Conservation (phyloP, 2,888 invertebrate genomes). For the Cheilosia soror region DNA sequence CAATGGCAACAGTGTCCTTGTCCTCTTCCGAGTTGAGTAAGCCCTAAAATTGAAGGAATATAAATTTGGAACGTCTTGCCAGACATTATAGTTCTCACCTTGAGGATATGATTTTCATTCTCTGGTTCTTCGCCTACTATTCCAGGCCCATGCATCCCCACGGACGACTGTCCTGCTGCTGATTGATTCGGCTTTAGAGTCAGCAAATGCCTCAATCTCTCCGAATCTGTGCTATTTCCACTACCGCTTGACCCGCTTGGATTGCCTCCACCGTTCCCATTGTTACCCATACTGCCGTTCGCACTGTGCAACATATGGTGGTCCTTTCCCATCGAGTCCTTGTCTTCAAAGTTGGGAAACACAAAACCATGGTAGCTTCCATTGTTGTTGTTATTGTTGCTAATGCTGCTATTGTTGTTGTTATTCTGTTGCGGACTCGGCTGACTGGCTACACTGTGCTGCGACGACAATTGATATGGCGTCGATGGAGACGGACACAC, state of each 20-base stretch:
- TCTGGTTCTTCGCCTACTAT: conserved; percentile 80
- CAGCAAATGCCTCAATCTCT: conserved; percentile 84
- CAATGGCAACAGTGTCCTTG: conserved; percentile 78
- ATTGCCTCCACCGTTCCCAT: conserved; percentile 66
- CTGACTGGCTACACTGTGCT: conserved; percentile 82
- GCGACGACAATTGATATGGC: conserved; percentile 83
- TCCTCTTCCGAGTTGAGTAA: conserved; percentile 82
- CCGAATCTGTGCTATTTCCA: conserved; percentile 84
- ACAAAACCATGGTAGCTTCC: conserved; percentile 76
- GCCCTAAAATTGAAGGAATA: conserved; percentile 75
- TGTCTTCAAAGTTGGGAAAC: conserved; percentile 77
- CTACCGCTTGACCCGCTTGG: conserved; percentile 49
- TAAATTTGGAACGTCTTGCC: background rate
- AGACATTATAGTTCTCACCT: conserved; percentile 75
- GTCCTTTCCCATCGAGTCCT: conserved; percentile 76
- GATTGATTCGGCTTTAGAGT: conserved; percentile 82
- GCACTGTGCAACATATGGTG: conserved; percentile 74
- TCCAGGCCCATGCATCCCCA: conserved; percentile 73
- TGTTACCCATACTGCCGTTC: conserved; percentile 84
- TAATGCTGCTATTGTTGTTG: conserved; percentile 77
- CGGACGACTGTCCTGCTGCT: conserved; percentile 67
- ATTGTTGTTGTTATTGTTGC: conserved; percentile 76
- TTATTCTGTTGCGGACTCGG: conserved; percentile 84
- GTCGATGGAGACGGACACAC: conserved; percentile 85
- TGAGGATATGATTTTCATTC: conserved; percentile 79